Evolutionary conservation across 2,113 vertebrate genomes (phyloP).

Genomic region (Penelope pileata): DNA sequence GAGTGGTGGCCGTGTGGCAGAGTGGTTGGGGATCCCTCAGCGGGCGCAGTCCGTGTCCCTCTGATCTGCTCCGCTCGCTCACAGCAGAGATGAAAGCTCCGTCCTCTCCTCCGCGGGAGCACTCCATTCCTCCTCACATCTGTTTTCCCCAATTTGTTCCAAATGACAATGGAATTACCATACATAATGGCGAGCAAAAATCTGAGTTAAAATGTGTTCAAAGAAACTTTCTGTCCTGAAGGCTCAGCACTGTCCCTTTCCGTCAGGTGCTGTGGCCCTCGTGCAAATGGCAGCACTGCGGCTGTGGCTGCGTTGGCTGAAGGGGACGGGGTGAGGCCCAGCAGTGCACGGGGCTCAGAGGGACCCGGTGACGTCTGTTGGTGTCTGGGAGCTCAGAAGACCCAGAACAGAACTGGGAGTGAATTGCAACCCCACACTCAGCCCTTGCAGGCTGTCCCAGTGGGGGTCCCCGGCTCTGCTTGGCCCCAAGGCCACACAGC

Average conservation of each 20-base stretch:
- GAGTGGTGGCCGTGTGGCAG: neutral
- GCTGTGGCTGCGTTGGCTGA: no score
- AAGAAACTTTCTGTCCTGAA: neutral
- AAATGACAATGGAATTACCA: neutral
- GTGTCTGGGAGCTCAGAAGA: neutral
- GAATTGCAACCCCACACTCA: neutral
- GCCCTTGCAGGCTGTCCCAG: neutral
- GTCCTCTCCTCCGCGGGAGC: neutral
- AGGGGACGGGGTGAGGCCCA: no score
- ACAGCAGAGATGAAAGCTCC: neutral
- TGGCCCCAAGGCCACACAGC: accelerated
- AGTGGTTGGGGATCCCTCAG: neutral
- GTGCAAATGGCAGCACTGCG: no score
- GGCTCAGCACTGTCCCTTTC: neutral
- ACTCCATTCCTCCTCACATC: neutral
- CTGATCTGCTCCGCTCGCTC: neutral
- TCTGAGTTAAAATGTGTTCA: neutral
- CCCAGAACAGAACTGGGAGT: neutral
- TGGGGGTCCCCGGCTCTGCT: neutral
- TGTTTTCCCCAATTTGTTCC: neutral
- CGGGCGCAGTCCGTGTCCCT: neutral
- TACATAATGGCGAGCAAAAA: neutral
- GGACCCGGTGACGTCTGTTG: neutral
- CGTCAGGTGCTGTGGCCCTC: no score
- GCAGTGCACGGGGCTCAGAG: neutral